Evolutionary conservation across 2,888 invertebrate genomes (phyloP).

Genomic region (Synanthedon tipuliformis): DNA sequence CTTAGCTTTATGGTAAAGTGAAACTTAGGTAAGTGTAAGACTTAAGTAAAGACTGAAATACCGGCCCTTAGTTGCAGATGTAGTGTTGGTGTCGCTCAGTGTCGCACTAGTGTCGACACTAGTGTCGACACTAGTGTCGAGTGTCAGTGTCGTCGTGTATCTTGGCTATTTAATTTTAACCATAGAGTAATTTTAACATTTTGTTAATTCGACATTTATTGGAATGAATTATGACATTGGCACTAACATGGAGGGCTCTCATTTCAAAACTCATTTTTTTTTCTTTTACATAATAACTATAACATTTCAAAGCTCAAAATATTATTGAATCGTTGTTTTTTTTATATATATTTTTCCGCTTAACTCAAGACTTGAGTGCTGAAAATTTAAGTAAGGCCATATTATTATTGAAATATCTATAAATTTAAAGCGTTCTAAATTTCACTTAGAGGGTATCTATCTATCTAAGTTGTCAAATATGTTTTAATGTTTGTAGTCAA

Average conservation of each 20-base stretch:
- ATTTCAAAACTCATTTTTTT: conserved; percentile 21
- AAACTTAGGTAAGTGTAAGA: too few relatives aligned
- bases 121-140: too few relatives aligned
- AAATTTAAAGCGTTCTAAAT: not conserved
- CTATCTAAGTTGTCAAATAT: too few relatives aligned
- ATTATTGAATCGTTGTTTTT: conserved; percentile 18
- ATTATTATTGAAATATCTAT: conserved; percentile 2
- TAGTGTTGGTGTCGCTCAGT: too few relatives aligned
- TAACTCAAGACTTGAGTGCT: conserved; percentile 7
- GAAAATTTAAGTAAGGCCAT: conserved; percentile 4
- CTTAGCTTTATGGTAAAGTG: too few relatives aligned
- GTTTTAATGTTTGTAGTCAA: too few relatives aligned
- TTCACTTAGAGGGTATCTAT: too few relatives aligned
- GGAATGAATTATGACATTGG: conserved; percentile 48
- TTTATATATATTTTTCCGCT: not conserved
- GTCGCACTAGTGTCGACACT: too few relatives aligned
- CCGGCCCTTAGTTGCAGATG: too few relatives aligned
- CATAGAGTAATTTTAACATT: conserved; percentile 2
- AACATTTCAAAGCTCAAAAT: conserved; percentile 18
- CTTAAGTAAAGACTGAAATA: too few relatives aligned
- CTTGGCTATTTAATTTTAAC: too few relatives aligned
- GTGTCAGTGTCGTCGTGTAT: too few relatives aligned
- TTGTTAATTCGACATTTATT: conserved; percentile 22
- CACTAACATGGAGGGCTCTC: conserved; percentile 60
- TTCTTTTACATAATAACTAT: conserved; percentile 6